Evolutionary conservation across 1,140 invertebrate species (phyloP).

Genomic region (Caenorhabditis tropicalis): DNA sequence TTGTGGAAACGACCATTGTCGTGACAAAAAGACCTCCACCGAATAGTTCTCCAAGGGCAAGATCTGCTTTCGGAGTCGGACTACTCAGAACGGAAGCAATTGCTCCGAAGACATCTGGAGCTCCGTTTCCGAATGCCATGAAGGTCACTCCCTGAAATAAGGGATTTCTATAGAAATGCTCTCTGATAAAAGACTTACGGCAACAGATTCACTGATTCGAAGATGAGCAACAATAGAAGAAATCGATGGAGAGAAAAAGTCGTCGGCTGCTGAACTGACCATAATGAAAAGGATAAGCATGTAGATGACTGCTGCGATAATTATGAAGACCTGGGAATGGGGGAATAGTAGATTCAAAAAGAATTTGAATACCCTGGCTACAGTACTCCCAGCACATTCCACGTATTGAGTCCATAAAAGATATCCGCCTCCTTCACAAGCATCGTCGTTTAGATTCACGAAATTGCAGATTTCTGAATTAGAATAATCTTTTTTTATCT

Average conservation of each 20-base stretch:
- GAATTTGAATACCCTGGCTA: not conserved
- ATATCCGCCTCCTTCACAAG: constrained; percentile 63
- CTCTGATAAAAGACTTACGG: constrained; percentile 62
- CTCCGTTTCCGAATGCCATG: constrained; percentile 82
- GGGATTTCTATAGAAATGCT: not conserved
- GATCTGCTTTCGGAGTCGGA: constrained; percentile 74
- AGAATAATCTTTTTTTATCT: not conserved
- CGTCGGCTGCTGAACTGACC: constrained; percentile 77
- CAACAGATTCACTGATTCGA: constrained; percentile 79
- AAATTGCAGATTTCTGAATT: constrained; percentile 4
- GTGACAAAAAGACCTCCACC: constrained; percentile 79
- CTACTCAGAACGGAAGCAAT: constrained; percentile 74
- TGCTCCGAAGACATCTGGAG: constrained; percentile 81
- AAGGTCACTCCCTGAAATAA: constrained; percentile 78
- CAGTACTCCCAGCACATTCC: constrained; percentile 49
- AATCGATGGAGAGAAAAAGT: constrained; percentile 79
- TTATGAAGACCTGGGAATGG: constrained; percentile 46
- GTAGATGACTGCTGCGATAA: constrained; percentile 73
- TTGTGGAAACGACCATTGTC: constrained; percentile 77
- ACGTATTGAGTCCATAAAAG: constrained; percentile 59
- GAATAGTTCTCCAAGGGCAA: constrained; percentile 76
- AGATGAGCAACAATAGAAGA: constrained; percentile 78
- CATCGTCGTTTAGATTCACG: constrained; percentile 48
- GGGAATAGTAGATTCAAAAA: not conserved
- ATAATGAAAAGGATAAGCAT: constrained; percentile 77